Evolutionary conservation across 2,888 invertebrate genomes (phyloP).

Genomic region (Caenorhabditis doughertyi): DNA sequence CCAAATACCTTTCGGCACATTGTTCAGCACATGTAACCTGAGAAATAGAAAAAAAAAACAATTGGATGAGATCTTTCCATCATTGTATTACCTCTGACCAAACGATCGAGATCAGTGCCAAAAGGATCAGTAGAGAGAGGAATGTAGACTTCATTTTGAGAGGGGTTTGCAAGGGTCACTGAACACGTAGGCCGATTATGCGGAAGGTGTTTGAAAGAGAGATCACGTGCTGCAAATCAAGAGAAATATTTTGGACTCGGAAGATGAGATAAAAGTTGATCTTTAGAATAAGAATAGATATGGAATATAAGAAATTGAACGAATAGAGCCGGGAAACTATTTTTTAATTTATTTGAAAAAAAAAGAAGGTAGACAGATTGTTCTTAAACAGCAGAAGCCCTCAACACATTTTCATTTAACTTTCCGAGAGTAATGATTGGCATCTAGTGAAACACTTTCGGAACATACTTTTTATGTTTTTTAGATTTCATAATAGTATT

Average conservation of each 20-base stretch:
- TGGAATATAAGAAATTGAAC: no score
- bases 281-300: constrained; percentile 1
- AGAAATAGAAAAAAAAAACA: no score
- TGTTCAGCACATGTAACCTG: constrained; percentile 63
- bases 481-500: not conserved
- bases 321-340: no score
- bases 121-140: constrained; percentile 32
- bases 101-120: constrained; percentile 46
- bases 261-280: constrained; percentile 6
- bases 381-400: no score
- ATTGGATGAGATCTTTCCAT: constrained; percentile 30
- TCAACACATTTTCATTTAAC: no score
- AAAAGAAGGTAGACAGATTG: no score
- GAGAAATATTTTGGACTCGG: constrained; percentile 9
- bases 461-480: not conserved
- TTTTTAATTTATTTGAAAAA: no score
- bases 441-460: not conserved
- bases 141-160: constrained; percentile 33
- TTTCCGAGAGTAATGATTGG: not conserved
- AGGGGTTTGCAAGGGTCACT: constrained; percentile 32
- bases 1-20: constrained; percentile 68
- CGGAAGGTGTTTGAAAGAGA: constrained; percentile 8
- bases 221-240: constrained; percentile 41
- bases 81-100: constrained; percentile 47
- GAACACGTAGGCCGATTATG: constrained; percentile 56